Base-by-base conservation (phyloP, 2,888 invertebrate species). In the Cabera pusaria region DNA sequence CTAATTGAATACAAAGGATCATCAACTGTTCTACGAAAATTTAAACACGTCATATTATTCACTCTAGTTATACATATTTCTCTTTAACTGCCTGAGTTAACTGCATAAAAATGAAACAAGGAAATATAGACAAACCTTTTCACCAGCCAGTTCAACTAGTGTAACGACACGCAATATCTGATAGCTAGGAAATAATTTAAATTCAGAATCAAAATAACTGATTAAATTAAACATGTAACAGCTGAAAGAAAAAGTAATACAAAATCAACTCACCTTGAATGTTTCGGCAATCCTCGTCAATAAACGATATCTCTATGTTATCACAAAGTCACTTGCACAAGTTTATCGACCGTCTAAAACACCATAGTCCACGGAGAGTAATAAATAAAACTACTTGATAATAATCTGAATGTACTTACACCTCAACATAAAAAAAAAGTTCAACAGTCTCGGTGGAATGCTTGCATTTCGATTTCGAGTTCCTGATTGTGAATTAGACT, bases 401-500 rank as follows among this genome's bases (percentile, higher is more conserved):
- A 74, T 61, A 74, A 80, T 80, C 70, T 72, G 82, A 83, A 81
- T 65, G 75, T 69, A 72, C n/a, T n/a, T n/a, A n/a, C 74, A 76
- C 71, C 62, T 64, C 67, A 70, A 56, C 58, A 59, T 64, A 75
- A 81, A 81, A 82, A 80, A 76, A 58, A 82, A 81, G 87, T 88
- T 88, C 87, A 88, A 86, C 73, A 88, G 78, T 78, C 87, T 81
- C 72, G 47, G 44, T 71, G 87, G 87, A 86, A 88, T 88, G 87
- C 81, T 72, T 81, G 79, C 82, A 83, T 85, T 85, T 84, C 74
- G 74, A 81, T 69, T 69, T 61, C 67, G 34, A 28, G 34, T 34
- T 60, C 66, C 60, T 58, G 56, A 56, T 64, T 55, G 50, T 49
- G 36, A 56, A 54, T 57, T 44, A 49, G 32, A 25, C 36, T n/a